Percentiles rank a stretch among this genome's conserved stretches.
Conservation (phyloP, 1,140 invertebrate species). For the Tetragnatha versicolor region DNA sequence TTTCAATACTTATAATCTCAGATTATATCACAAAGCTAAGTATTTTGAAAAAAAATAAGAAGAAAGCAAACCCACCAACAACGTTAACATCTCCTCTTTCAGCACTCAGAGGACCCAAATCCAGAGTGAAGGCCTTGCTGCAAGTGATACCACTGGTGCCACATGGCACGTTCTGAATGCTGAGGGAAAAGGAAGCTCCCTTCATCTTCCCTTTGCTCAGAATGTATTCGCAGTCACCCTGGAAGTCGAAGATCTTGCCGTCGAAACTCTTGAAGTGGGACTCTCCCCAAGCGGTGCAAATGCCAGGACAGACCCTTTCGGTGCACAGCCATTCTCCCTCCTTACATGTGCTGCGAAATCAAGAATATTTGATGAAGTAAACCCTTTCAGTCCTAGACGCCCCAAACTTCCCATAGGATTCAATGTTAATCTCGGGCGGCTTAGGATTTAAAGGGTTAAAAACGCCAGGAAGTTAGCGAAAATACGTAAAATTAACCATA, state of each 20-base stretch:
- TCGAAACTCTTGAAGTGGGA: conserved; percentile 89
- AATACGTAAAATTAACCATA: no score
- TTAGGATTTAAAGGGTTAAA: no score
- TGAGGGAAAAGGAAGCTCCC: conserved; percentile 59
- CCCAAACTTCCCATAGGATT: no score
- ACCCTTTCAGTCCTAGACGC: no score
- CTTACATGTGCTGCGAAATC: conserved; percentile 66
- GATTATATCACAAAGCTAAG: no score
- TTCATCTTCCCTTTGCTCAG: conserved; percentile 74
- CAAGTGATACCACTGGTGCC: conserved; percentile 85
- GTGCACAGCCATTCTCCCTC: conserved; percentile 64
- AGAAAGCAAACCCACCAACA: neutral
- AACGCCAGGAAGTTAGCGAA: no score
- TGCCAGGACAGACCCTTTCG: conserved; percentile 67
- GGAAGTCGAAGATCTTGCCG: conserved; percentile 82
- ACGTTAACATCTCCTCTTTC: neutral
- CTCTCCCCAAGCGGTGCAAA: conserved; percentile 83
- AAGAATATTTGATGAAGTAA: no score
- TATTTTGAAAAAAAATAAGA: no score
- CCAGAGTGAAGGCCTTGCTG: conserved; percentile 78
- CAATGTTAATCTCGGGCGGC: no score
- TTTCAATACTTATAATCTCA: no score
- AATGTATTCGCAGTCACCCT: conserved; percentile 86
- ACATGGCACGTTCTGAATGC: conserved; percentile 78
- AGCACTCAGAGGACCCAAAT: conserved; percentile 7